These are phyloP conservation scores for Calephelis virginiensis DNA, from an alignment of 1,140 invertebrate species.

Conservation along the genomic window DNA sequence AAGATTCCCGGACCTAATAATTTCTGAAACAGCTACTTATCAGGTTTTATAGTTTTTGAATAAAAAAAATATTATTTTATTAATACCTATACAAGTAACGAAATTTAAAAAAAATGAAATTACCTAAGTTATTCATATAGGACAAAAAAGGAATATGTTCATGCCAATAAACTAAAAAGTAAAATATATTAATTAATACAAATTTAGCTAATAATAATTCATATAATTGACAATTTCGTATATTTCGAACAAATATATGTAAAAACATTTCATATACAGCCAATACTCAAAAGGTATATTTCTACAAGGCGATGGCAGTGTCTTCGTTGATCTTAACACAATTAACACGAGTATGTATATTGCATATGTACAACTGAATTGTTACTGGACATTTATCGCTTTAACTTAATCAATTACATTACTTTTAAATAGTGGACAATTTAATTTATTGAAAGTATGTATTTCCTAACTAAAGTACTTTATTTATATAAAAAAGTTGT, in stretches of 20 bases:
- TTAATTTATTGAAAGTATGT: not conserved
- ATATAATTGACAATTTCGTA: constrained; percentile 23
- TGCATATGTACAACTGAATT: constrained; percentile 17
- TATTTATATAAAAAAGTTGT: not conserved
- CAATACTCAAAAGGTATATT: not conserved
- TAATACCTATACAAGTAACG: no score
- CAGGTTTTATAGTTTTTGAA: no score
- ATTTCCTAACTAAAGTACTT: not conserved
- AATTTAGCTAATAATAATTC: not conserved
- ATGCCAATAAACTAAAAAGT: not conserved
- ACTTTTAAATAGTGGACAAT: constrained; percentile 5
- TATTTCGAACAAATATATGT: not conserved
- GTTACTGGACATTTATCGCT: constrained; percentile 14
- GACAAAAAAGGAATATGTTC: no score
- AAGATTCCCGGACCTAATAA: no score
- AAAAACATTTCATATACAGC: not conserved
- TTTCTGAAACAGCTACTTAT: no score
- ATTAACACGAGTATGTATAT: not conserved
- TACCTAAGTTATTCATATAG: no score
- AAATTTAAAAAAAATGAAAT: no score
- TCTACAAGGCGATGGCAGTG: constrained; percentile 10
- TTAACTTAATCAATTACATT: constrained; percentile 7
- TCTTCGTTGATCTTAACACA: constrained; percentile 6
- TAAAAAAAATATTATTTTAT: no score
- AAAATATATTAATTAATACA: not conserved